phyloP scores from a whole-genome alignment of 64 coral and sea anemone species.

The Porites lutea region DNA sequence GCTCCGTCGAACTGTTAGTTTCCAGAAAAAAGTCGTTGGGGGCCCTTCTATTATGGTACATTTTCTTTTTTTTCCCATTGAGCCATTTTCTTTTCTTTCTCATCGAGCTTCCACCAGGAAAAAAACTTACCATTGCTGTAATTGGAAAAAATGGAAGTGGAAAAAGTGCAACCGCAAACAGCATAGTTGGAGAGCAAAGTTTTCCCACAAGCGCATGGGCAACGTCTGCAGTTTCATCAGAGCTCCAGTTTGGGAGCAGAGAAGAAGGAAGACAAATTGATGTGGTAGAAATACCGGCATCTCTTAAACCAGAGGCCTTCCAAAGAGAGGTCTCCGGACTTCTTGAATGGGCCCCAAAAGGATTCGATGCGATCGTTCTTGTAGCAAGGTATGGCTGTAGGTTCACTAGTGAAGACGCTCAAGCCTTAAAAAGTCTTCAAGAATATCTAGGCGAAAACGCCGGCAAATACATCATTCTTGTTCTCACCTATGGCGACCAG shows the following conservation, averaged over 20 bases:
- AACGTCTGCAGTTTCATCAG: neutral
- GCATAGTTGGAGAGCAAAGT: neutral
- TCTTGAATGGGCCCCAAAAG: slow-evolving; percentile 28
- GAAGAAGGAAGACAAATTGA: slow-evolving; percentile 14
- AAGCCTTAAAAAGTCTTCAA: slow-evolving; percentile 8
- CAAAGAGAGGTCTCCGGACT: slow-evolving; percentile 2
- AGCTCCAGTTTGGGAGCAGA: neutral
- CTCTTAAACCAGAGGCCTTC: neutral
- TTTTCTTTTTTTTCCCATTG: too few species aligned
- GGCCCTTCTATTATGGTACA: too few species aligned
- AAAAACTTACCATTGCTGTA: neutral
- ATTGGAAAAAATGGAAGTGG: slow-evolving; percentile 41
- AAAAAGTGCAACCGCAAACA: slow-evolving; percentile 43
- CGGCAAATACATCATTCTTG: neutral
- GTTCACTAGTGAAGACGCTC: slow-evolving; percentile 6
- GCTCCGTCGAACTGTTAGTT: too few species aligned
- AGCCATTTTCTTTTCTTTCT: neutral
- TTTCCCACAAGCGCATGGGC: neutral
- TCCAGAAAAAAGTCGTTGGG: too few species aligned
- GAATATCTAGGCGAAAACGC: neutral
- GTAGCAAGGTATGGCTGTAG: slow-evolving; percentile 12
- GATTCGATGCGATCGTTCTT: slow-evolving; percentile 22
- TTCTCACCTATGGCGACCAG: slow-evolving; percentile 39
- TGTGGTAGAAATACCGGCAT: slow-evolving; percentile 38
- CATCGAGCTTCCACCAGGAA: neutral